Evolutionary conservation across 2,888 invertebrate genomes (phyloP), one percentile per base, ranked within the genome.

Genomic region (Nymphalis urticae): DNA sequence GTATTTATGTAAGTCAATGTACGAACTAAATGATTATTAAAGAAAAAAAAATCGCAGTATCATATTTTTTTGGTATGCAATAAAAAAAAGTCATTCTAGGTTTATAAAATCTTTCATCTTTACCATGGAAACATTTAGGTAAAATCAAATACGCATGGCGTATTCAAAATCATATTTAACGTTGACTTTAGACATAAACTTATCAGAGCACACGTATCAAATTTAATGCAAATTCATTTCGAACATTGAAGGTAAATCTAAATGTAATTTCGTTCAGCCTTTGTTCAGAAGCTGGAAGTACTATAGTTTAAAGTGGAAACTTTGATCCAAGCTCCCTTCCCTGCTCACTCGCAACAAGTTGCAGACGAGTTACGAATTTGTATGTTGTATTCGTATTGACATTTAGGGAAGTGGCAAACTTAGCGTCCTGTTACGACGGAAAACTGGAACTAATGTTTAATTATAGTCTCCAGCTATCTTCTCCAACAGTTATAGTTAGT

Each of bases 201-300:
- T 48, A 19, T 42, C 48, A 60, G 17, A 9, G n/a, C 36, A n/a
- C 21, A n/a, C 36, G 36, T 36, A 58, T 58, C n/a, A 36, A 19
- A 50, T 50, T 19, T 17, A 50, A 58, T 58, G 56, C 36, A 36
- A 58, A 58, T 58, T 10, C 6, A 48, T 48, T 48, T 42, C 62
- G 64, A 64, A 63, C 64, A 70, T 69, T 69, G 64, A 54, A 62
- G 36, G 48, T 48, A 54, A 10, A 54, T 32, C 17, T 48, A 36
- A 36, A 47, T 24, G 42, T 36, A 50, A 16, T 62, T 67, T 27
- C 56, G 54, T 63, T 69, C 66, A 64, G 71, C 67, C 62, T 72
- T 73, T 73, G 71, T 73, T 71, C 66, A 42, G 63, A 68, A 65
- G 66, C 70, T 66, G 71, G 69, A 69, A 72, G 64, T 69, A 70